Base-by-base conservation (phyloP, 1,140 invertebrate species). In the Heliconius hewitsoni region DNA sequence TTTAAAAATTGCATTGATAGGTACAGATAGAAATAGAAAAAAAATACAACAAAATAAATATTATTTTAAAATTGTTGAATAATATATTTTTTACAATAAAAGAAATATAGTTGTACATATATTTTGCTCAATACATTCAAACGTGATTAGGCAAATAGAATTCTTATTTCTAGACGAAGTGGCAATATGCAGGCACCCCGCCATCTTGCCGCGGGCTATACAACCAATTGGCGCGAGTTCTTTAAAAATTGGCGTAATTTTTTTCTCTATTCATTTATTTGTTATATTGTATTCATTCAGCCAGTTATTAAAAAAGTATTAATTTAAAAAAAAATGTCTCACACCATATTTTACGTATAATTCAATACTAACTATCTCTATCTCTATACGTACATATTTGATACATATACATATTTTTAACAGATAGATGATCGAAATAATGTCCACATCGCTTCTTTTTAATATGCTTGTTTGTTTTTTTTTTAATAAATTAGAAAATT, bases 121-220 rank as follows among this genome's bases (percentile, higher is more conserved):
- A 57, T 57, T 57, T 23, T 57, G n/a, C 23, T 57, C 55, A 57
- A 57, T 11, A 57, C 23, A 9, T 57, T 57, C n/a, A 83, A 89
- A 89, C 85, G 80, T 87, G 81, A 92, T 92, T 93, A 91, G 84
- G 85, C 87, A 90, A 91, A 90, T 85, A 90, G 82, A 91, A 93
- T 89, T 87, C 87, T 86, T 87, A 91, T 92, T 94, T 92, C 91
- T 91, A 90, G 84, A 80, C 80, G 86, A 90, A 81, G 86, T 83
- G 84, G 87, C 88, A 89, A 89, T 88, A 90, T 83, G 71, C 19
- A 88, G 87, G 90, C 91, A 87, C 91, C 92, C 91, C 91, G 90
- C 88, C 87, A 91, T 91, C 86, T 91, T 82, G 90, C 91, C 91
- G 73, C 80, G 79, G 92, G 91, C 90, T 73, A 90, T 85, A 82